phyloP scores from a whole-genome alignment of 2,888 invertebrate genomes.

The Drosophila lacicola region DNA sequence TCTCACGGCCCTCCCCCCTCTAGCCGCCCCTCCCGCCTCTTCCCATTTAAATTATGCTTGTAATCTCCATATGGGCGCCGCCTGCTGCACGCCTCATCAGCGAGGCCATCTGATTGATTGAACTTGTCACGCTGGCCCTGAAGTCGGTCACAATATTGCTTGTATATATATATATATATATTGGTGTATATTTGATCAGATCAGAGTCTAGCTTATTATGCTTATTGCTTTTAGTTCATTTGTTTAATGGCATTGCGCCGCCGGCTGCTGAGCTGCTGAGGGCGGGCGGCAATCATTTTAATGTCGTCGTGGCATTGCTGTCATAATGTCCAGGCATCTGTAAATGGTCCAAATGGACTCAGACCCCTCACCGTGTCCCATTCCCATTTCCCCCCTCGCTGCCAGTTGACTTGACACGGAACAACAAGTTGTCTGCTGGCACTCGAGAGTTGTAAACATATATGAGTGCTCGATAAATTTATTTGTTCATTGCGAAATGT shows the following conservation, averaged over 20 bases:
- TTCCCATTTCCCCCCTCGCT: background rate
- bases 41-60: conserved; percentile 40
- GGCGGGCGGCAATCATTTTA: conserved; percentile 52
- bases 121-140: conserved; percentile 68
- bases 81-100: conserved; percentile 19
- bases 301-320: conserved; percentile 39
- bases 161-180: conserved; percentile 11
- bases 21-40: background rate
- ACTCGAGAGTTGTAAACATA: conserved; percentile 25
- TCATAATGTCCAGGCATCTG: conserved; percentile 26
- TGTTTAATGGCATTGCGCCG: conserved; percentile 64
- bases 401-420: conserved; percentile 12
- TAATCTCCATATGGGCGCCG: conserved; percentile 68
- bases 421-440: conserved; percentile 22
- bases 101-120: conserved; percentile 70
- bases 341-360: conserved; percentile 13
- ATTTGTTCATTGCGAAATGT: conserved; percentile 40
- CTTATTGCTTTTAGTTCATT: conserved; percentile 74
- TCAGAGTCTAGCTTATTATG: conserved; percentile 59
- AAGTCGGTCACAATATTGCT: conserved; percentile 54
- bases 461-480: conserved; percentile 24
- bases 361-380: too few relatives aligned
- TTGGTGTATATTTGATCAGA: conserved; percentile 32
- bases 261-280: background rate
- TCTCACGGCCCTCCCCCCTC: background rate